Evolutionary conservation across 2,888 invertebrate species (phyloP).

Genomic region (Trichogramma evanescens): DNA sequence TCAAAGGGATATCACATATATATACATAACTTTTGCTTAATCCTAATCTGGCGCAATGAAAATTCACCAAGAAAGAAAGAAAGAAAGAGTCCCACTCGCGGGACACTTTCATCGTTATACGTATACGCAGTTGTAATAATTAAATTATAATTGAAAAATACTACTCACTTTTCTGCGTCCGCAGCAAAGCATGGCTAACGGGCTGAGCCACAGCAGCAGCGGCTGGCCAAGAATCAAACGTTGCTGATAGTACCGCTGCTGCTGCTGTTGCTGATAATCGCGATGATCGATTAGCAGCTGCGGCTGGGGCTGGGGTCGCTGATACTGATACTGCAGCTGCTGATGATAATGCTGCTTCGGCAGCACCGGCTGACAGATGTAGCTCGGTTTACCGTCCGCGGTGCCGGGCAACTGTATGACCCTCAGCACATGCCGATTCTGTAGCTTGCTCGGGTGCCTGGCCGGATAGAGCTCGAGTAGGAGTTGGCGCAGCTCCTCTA

Average conservation of each 20-base stretch:
- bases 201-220: slow-evolving; percentile 45
- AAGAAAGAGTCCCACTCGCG: too few species aligned
- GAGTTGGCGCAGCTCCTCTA: too few species aligned
- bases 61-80: slow-evolving; percentile 1
- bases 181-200: slow-evolving; percentile 93
- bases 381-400: slow-evolving; percentile 39
- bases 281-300: slow-evolving; percentile 34
- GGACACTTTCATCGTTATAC: too few species aligned
- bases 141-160: slow-evolving; percentile 5
- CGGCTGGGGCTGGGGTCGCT: background rate
- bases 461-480: too few species aligned
- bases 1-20: too few species aligned
- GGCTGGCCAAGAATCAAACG: too few species aligned
- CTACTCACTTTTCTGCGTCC: slow-evolving; percentile 82
- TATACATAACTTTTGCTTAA: background rate
- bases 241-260: background rate
- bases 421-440: slow-evolving; percentile 40
- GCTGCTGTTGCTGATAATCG: slow-evolving; percentile 48
- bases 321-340: too few species aligned
- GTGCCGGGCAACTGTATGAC: slow-evolving; percentile 46
- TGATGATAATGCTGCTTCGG: slow-evolving; percentile 30
- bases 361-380: slow-evolving; percentile 35
- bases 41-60: slow-evolving; percentile 8
- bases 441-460: slow-evolving; percentile 8
- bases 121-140: too few species aligned